These are phyloP conservation scores for Auanema sp. DNA, from an alignment of 2,888 invertebrate genomes.

Conservation along the genomic window DNA sequence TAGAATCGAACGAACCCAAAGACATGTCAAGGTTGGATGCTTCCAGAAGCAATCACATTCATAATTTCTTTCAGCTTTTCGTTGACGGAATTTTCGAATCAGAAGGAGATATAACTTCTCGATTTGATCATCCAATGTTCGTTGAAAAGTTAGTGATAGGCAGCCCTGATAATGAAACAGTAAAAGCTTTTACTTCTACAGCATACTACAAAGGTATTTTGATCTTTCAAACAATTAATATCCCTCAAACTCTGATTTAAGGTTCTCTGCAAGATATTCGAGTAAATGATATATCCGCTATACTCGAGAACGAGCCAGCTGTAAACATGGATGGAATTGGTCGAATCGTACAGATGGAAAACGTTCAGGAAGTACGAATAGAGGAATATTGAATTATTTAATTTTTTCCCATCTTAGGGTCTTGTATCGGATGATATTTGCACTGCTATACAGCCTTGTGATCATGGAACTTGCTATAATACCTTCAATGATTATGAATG, in stretches of 20 bases:
- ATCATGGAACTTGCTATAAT: conserved; percentile 85
- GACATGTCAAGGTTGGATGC: conserved; percentile 33
- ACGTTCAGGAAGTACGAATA: conserved; percentile 44
- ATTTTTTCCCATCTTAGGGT: conserved; percentile 32
- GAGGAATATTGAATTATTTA: too few species aligned
- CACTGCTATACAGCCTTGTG: conserved; percentile 71
- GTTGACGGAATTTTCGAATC: conserved; percentile 45
- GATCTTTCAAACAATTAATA: background rate
- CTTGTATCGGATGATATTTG: conserved; percentile 57
- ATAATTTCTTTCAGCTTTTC: conserved; percentile 23
- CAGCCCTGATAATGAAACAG: conserved; percentile 25
- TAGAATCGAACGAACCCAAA: conserved; percentile 26
- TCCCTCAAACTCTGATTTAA: conserved; percentile 4
- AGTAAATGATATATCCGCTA: conserved; percentile 49
- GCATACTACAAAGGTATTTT: conserved; percentile 28
- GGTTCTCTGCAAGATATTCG: conserved; percentile 60
- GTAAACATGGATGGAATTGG: conserved; percentile 42
- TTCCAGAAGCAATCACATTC: background rate
- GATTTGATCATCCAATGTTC: conserved; percentile 56
- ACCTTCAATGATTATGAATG: conserved; percentile 71
- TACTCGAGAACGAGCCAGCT: conserved; percentile 39
- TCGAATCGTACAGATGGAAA: conserved; percentile 35
- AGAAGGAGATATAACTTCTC: conserved; percentile 37
- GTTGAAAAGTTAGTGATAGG: conserved; percentile 56
- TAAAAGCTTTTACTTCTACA: conserved; percentile 26